Percentiles rank a stretch among this genome's conserved stretches.
These are phyloP conservation scores for Neoarius graeffei DNA, from an alignment of 2,113 vertebrate genomes.

Conservation along the genomic window DNA sequence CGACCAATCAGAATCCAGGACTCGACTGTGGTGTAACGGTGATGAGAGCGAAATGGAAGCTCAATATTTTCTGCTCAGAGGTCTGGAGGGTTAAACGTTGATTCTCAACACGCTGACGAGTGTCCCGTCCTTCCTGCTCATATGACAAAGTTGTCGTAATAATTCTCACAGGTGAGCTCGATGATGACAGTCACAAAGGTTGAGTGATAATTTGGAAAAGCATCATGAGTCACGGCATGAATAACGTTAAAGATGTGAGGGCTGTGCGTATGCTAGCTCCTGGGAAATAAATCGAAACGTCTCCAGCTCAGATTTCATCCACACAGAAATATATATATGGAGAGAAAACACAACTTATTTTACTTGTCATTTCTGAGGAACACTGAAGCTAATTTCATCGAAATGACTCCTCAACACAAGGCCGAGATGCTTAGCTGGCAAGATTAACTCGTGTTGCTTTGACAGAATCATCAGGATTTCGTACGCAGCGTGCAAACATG, in stretches of 20 bases:
- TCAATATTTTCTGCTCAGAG: too few species aligned
- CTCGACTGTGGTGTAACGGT: not conserved
- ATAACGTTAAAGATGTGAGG: not conserved
- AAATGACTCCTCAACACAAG: slow-evolving; percentile 37
- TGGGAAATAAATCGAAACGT: not conserved
- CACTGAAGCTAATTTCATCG: slow-evolving; percentile 36
- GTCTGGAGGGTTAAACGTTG: too few species aligned
- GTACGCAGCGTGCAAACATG: slow-evolving; percentile 8
- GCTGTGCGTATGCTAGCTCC: not conserved
- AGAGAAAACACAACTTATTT: slow-evolving; percentile 17
- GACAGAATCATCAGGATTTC: slow-evolving; percentile 52
- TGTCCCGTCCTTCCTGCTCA: too few species aligned
- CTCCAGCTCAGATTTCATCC: not conserved
- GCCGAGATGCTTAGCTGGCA: slow-evolving; percentile 45
- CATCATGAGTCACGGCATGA: not conserved
- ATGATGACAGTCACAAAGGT: not conserved
- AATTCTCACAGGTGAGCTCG: not conserved
- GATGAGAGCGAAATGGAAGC: too few species aligned
- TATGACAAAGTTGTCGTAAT: not conserved
- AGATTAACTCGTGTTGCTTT: slow-evolving; percentile 34
- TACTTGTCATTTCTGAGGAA: slow-evolving; percentile 25
- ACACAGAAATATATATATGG: not conserved
- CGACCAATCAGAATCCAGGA: not conserved
- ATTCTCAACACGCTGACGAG: too few species aligned
- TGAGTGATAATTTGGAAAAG: not conserved